phyloP scores from a whole-genome alignment of 1,140 invertebrate species.

The Sycophaga agraensis region DNA sequence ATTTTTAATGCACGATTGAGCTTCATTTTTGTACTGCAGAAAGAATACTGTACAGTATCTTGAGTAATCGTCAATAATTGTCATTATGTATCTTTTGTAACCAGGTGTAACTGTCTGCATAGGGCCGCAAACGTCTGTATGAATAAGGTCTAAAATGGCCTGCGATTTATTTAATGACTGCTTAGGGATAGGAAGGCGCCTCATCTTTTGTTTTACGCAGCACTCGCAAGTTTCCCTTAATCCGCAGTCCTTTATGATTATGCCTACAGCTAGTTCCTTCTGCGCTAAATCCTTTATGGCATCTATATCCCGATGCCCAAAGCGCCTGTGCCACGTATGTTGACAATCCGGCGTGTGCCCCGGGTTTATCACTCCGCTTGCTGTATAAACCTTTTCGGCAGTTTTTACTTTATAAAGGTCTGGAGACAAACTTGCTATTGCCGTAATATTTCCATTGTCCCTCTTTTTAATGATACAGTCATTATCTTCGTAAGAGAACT shows the following conservation, averaged over 20 bases:
- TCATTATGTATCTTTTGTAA: slow-evolving; percentile 30
- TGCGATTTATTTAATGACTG: neutral
- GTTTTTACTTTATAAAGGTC: neutral
- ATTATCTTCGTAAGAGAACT: slow-evolving; percentile 29
- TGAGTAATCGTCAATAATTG: slow-evolving; percentile 36
- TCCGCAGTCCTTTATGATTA: slow-evolving; percentile 10
- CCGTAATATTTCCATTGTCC: neutral
- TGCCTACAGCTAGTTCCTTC: neutral
- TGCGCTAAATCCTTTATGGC: slow-evolving; percentile 6
- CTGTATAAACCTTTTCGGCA: neutral
- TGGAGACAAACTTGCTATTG: neutral
- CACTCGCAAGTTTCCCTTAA: slow-evolving; percentile 25
- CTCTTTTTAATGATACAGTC: neutral
- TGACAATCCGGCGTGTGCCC: slow-evolving; percentile 6
- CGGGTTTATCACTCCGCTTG: neutral
- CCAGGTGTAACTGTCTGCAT: too few species aligned
- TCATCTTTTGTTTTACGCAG: neutral
- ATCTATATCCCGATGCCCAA: too few species aligned
- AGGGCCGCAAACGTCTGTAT: too few species aligned
- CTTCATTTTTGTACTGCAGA: too few species aligned
- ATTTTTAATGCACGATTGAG: too few species aligned
- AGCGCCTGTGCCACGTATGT: slow-evolving; percentile 27
- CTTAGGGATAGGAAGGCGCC: neutral
- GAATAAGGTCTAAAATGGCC: neutral
- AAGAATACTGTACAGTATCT: slow-evolving; percentile 29